Evolutionary conservation across 2,113 vertebrate species (phyloP).

Genomic region (Hippocampus zosterae): DNA sequence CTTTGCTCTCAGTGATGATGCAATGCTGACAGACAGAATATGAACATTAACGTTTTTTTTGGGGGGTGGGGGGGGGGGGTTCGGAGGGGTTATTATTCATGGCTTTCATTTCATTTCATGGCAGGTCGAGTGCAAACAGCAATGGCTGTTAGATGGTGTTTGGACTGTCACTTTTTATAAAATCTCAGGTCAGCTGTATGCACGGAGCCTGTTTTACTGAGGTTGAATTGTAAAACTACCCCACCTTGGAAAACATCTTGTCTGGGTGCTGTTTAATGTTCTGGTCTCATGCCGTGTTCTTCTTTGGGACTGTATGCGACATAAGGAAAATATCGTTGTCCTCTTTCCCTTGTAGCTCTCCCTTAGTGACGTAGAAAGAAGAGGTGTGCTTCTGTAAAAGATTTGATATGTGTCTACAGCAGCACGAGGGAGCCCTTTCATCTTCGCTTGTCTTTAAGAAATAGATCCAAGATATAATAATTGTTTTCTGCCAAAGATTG

Average conservation of each 20-base stretch:
- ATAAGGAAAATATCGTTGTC: slow-evolving; percentile 30
- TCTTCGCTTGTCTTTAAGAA: slow-evolving; percentile 52
- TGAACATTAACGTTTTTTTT: no score
- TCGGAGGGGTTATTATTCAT: slow-evolving; percentile 1
- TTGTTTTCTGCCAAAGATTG: slow-evolving; percentile 23
- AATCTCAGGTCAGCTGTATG: slow-evolving; percentile 38
- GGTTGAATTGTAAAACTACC: slow-evolving; percentile 7
- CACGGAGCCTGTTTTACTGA: slow-evolving; percentile 24
- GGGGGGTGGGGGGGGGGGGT: no score
- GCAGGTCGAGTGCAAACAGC: slow-evolving; percentile 36
- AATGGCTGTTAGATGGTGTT: slow-evolving; percentile 23
- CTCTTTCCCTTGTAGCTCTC: slow-evolving; percentile 15
- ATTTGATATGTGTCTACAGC: slow-evolving; percentile 51
- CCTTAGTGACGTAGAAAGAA: slow-evolving; percentile 41
- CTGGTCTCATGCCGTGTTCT: slow-evolving; percentile 21
- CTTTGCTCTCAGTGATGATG: slow-evolving; percentile 19
- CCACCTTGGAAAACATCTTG: slow-evolving; percentile 22
- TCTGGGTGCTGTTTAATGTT: slow-evolving; percentile 32
- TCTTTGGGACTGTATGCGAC: slow-evolving; percentile 25
- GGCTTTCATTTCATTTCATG: slow-evolving; percentile 32
- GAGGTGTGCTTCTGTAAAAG: slow-evolving; percentile 53
- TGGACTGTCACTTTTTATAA: slow-evolving; percentile 23
- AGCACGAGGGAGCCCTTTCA: slow-evolving; percentile 42
- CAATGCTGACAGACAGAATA: slow-evolving; percentile 30
- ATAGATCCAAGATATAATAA: slow-evolving; percentile 54